phyloP scores from a whole-genome alignment of 2,888 invertebrate genomes.

The Anodontia alba region DNA sequence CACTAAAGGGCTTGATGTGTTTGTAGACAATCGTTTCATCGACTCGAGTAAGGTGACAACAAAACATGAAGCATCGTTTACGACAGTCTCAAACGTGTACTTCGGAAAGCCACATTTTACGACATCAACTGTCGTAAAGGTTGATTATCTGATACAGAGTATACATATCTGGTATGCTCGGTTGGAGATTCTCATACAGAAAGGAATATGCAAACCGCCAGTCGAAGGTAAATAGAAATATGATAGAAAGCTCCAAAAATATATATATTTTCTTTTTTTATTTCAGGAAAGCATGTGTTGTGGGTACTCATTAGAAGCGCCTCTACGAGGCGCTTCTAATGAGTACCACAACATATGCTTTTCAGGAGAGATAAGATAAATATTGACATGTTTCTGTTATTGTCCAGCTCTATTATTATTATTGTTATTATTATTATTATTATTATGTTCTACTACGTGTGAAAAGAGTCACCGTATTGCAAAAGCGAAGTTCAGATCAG shows the following conservation, averaged over 20 bases:
- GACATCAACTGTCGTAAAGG: constrained; percentile 37
- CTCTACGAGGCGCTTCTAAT: no score
- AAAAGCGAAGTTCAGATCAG: no score
- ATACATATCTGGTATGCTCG: constrained; percentile 70
- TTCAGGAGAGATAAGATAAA: no score
- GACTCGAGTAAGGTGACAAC: constrained; percentile 40
- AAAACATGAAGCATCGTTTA: constrained; percentile 34
- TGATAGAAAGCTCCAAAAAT: neutral
- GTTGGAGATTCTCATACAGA: constrained; percentile 62
- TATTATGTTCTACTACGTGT: no score
- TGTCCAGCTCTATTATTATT: no score
- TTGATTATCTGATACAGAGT: constrained; percentile 60
- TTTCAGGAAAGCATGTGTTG: no score
- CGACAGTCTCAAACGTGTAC: constrained; percentile 44
- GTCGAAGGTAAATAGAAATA: constrained; percentile 43
- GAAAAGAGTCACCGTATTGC: no score
- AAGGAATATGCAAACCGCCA: constrained; percentile 61
- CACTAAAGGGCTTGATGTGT: constrained; percentile 61
- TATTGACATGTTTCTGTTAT: no score
- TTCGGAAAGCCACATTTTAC: constrained; percentile 58
- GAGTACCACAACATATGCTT: no score
- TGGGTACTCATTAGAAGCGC: no score
- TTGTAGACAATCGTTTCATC: constrained; percentile 62
- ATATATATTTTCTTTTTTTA: neutral
- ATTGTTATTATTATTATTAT: no score